These are phyloP conservation scores for Bradypodion pumilum DNA, from an alignment of 2,797 vertebrate genomes.

Conservation along the genomic window DNA sequence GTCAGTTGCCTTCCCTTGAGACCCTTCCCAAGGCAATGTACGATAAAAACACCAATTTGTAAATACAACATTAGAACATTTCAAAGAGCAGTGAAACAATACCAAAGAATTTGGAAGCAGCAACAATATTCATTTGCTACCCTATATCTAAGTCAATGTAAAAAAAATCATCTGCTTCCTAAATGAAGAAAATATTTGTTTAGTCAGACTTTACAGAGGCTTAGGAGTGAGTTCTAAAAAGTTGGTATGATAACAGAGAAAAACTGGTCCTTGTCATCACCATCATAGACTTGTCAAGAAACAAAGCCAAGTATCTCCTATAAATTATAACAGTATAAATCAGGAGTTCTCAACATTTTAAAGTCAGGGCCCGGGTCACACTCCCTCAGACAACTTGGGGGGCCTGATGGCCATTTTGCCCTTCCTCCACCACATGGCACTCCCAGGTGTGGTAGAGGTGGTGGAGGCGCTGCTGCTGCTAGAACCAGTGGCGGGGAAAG, in stretches of 20 bases:
- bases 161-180: background rate
- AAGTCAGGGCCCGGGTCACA: too few species aligned
- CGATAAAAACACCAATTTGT: background rate
- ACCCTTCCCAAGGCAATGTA: background rate
- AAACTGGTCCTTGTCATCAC: background rate
- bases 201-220: background rate
- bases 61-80: background rate
- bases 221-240: background rate
- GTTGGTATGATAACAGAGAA: background rate
- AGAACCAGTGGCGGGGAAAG: too few species aligned
- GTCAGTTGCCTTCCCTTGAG: background rate
- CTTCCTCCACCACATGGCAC: too few species aligned
- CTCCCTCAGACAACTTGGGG: too few species aligned
- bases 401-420: too few species aligned
- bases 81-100: background rate
- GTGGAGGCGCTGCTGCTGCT: too few species aligned
- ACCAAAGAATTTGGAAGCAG: background rate
- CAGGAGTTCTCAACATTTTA: too few species aligned
- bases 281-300: background rate
- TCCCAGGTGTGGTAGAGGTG: too few species aligned
- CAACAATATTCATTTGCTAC: background rate
- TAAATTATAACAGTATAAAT: background rate
- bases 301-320: constrained; percentile 1
- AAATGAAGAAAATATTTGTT: background rate
- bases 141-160: background rate